A percentile compares a stretch with the other conserved stretches of the same genome.
These are phyloP conservation scores for Argya squamiceps DNA, from an alignment of 2,797 vertebrate genomes.

Conservation along the genomic window DNA sequence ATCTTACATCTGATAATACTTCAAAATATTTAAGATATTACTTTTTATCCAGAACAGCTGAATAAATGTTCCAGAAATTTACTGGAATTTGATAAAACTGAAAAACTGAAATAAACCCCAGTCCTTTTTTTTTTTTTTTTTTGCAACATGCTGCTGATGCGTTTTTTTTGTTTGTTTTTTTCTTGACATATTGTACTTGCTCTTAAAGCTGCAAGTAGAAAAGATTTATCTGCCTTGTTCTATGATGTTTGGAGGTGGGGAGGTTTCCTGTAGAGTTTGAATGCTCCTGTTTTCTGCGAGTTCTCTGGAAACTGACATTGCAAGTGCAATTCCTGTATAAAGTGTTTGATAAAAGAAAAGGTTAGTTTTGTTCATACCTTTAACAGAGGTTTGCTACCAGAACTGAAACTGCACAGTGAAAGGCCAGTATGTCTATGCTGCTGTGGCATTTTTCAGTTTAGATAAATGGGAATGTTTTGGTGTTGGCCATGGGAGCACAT, in stretches of 20 bases:
- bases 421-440: neutral
- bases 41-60: constrained; percentile 60
- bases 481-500: rapidly evolving
- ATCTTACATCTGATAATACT: constrained; percentile 26
- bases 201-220: neutral
- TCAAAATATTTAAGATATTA: constrained; percentile 40
- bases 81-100: constrained; percentile 42
- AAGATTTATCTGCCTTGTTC: neutral
- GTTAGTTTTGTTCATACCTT: neutral
- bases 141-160: neutral
- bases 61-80: constrained; percentile 54
- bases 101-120: constrained; percentile 9
- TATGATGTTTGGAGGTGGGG: neutral
- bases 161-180: neutral
- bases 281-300: neutral
- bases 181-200: neutral
- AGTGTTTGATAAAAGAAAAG: neutral
- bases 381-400: neutral
- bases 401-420: neutral
- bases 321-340: rapidly evolving
- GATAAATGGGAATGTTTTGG: neutral
- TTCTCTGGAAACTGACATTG: neutral
- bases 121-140: neutral
- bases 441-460: neutral
- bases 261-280: neutral